phyloP scores from a whole-genome alignment of 37 sponge, comb jelly and placozoan genomes.

The Dysidea cf. avara region DNA sequence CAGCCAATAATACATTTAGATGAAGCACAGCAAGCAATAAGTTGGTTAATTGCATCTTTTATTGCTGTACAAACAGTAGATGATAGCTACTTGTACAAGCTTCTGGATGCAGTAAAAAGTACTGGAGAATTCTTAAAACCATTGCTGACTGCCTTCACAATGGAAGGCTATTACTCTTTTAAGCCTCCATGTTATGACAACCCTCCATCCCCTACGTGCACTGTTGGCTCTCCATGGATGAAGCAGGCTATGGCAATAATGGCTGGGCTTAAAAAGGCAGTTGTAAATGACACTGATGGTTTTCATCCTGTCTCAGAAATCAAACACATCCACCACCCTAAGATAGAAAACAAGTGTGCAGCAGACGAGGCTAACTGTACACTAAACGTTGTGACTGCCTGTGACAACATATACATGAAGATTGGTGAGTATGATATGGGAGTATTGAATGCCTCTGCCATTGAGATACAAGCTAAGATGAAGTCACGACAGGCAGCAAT shows the following conservation, averaged over 20 bases:
- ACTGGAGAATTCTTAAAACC: constrained; percentile 37
- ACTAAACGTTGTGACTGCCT: constrained; percentile 10
- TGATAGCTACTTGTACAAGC: background rate
- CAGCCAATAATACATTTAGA: constrained; percentile 17
- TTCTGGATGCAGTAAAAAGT: constrained; percentile 1
- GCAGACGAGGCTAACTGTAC: background rate
- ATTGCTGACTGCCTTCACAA: constrained; percentile 8
- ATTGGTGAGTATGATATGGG: constrained; percentile 24
- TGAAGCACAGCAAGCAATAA: constrained; percentile 5
- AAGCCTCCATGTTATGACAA: constrained; percentile 40
- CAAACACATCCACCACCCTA: constrained; percentile 31
- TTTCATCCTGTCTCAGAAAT: constrained; percentile 40
- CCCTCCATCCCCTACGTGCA: constrained; percentile 10
- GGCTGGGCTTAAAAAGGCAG: background rate
- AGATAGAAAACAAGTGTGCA: constrained; percentile 6
- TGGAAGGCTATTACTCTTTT: constrained; percentile 44
- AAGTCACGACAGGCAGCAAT: constrained; percentile 41
- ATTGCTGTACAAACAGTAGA: background rate
- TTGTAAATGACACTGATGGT: constrained; percentile 11
- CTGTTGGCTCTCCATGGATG: constrained; percentile 16
- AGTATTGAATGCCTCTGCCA: constrained; percentile 9
- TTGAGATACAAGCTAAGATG: constrained; percentile 29
- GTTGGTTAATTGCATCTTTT: constrained; percentile 4
- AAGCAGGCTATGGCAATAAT: constrained; percentile 6
- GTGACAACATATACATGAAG: constrained; percentile 13